These are phyloP conservation scores for Mormyrus iriodes DNA, from an alignment of 2,113 vertebrate genomes.

Conservation along the genomic window DNA sequence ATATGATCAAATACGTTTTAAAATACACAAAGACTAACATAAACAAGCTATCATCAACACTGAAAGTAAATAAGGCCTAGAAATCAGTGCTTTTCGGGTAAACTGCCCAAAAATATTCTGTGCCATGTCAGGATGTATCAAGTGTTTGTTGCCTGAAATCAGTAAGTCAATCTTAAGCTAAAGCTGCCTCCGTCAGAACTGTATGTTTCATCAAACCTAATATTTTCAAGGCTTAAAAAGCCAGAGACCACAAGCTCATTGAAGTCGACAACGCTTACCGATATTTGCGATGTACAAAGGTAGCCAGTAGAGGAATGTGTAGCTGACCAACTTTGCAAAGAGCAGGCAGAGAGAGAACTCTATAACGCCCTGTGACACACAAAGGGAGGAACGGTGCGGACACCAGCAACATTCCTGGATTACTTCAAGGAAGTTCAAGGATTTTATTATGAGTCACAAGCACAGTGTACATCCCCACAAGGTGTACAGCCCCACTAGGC, in stretches of 20 bases:
- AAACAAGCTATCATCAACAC: background rate
- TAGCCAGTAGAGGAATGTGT: slow-evolving; percentile 97
- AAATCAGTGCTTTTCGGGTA: background rate
- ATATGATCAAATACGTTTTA: background rate
- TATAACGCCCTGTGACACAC: slow-evolving; percentile 73
- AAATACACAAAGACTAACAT: background rate
- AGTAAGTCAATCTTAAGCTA: background rate
- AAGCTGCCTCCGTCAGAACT: background rate
- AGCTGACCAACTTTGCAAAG: slow-evolving; percentile 96
- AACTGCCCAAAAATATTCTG: background rate
- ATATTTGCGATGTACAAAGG: slow-evolving; percentile 90
- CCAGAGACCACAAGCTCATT: background rate
- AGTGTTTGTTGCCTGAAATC: background rate
- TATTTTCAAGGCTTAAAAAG: background rate
- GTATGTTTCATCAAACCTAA: background rate
- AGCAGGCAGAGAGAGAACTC: slow-evolving; percentile 94
- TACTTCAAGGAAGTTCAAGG: background rate
- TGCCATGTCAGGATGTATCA: background rate
- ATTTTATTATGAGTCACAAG: background rate
- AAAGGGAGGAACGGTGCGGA: background rate
- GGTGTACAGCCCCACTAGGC: background rate
- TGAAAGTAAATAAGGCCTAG: background rate
- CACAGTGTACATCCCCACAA: background rate
- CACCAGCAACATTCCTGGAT: background rate
- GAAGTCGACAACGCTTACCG: slow-evolving; percentile 62